These are phyloP conservation scores for Petaurus breviceps DNA, from an alignment of 2,113 vertebrate genomes.

Conservation along the genomic window DNA sequence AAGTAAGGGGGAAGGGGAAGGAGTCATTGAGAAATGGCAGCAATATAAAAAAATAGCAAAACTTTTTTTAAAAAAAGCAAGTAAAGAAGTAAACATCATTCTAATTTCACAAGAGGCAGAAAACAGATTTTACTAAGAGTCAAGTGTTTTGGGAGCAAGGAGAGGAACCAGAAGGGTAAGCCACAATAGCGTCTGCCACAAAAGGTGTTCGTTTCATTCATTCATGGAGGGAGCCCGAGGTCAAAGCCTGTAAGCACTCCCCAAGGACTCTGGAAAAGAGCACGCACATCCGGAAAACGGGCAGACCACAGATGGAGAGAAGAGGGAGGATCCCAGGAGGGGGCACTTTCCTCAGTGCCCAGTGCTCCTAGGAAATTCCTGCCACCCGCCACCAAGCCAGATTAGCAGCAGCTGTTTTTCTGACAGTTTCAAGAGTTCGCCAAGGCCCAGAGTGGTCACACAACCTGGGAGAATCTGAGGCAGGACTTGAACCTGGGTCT, in stretches of 20 bases:
- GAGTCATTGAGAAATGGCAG: background rate
- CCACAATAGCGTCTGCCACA: too few relatives aligned
- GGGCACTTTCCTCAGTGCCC: too few relatives aligned
- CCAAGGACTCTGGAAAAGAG: background rate
- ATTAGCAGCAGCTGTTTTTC: too few relatives aligned
- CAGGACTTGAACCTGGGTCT: background rate
- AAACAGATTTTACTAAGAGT: background rate
- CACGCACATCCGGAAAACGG: too few relatives aligned
- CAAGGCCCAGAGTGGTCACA: background rate
- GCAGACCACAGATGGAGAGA: background rate
- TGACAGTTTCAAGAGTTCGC: too few relatives aligned
- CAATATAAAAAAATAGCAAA: background rate
- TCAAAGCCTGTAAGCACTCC: background rate
- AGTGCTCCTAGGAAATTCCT: too few relatives aligned
- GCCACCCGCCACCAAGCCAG: background rate
- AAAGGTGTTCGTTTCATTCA: background rate
- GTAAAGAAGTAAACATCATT: constrained; percentile 7
- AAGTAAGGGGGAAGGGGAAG: background rate
- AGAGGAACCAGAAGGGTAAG: background rate
- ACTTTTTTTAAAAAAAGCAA: background rate
- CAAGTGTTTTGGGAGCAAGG: background rate
- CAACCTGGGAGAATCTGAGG: background rate
- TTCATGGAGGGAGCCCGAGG: background rate
- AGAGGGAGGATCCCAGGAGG: too few relatives aligned
- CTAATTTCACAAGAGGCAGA: constrained; percentile 20